Percentiles rank a stretch among this genome's conserved stretches.
phyloP scores from a whole-genome alignment of 1,140 invertebrate genomes.

The Drosophila mayri region DNA sequence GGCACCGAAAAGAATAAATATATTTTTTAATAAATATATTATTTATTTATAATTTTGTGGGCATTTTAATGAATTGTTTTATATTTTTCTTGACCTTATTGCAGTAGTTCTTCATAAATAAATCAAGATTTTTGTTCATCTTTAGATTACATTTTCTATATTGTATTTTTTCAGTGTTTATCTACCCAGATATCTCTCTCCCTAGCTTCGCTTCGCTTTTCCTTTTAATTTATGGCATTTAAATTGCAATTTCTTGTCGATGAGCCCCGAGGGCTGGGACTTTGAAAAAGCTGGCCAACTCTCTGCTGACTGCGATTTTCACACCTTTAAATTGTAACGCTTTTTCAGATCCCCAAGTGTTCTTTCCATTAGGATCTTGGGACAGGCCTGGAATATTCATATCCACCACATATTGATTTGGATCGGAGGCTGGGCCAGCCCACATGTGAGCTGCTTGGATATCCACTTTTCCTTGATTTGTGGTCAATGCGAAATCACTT shows the following conservation, averaged over 20 bases:
- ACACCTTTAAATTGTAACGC: constrained; percentile 75
- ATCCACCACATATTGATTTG: constrained; percentile 10
- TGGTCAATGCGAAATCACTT: constrained; percentile 65
- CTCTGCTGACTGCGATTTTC: constrained; percentile 46
- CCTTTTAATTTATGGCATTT: constrained; percentile 80
- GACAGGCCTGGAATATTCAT: constrained; percentile 10
- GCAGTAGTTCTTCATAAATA: not conserved
- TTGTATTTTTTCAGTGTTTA: not conserved
- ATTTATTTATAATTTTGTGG: no score
- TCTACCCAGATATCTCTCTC: constrained; percentile 11
- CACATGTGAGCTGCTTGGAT: constrained; percentile 42
- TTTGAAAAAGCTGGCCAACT: constrained; percentile 12
- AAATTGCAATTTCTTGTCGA: constrained; percentile 82
- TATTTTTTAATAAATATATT: not conserved
- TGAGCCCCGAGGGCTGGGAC: constrained; percentile 7
- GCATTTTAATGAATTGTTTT: not conserved
- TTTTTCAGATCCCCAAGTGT: constrained; percentile 54
- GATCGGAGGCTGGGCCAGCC: constrained; percentile 36
- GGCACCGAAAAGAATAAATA: not conserved
- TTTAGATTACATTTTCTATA: not conserved
- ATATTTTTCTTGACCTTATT: not conserved
- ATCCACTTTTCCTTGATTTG: constrained; percentile 60
- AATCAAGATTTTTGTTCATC: no score
- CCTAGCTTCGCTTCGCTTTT: constrained; percentile 56
- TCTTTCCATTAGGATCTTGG: constrained; percentile 70